Percentiles rank a stretch among this genome's conserved stretches.
Conservation (phyloP, 2,113 vertebrate species). For the Grammomys surdaster region DNA sequence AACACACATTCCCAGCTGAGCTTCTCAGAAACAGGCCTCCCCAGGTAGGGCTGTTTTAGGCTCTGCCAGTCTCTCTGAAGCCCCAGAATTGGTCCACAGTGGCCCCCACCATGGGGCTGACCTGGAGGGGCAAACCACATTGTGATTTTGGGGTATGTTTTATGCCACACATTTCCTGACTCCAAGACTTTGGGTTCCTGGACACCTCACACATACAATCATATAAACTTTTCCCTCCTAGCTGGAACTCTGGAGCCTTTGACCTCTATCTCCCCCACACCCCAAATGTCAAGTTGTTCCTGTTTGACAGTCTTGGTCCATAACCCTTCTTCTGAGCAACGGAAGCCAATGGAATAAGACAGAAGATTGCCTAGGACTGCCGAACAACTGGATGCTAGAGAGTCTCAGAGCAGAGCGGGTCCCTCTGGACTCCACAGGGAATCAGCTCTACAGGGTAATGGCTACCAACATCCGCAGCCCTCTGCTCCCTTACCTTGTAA, state of each 20-base stretch:
- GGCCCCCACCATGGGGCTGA: background rate
- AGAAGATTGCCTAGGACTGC: background rate
- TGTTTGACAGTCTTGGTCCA: background rate
- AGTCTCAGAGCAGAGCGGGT: background rate
- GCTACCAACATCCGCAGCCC: fast-evolving
- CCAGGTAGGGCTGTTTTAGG: background rate
- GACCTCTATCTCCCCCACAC: background rate
- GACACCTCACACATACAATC: background rate
- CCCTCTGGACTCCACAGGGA: fast-evolving
- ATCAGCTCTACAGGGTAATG: background rate
- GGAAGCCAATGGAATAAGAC: background rate
- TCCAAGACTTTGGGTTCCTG: background rate
- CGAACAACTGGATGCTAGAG: too few relatives aligned
- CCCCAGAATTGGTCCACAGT: background rate
- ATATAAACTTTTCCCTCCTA: background rate
- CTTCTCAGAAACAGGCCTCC: background rate
- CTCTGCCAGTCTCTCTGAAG: background rate
- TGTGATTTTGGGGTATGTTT: background rate
- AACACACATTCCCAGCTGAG: background rate
- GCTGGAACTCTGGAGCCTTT: background rate
- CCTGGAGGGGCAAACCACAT: background rate
- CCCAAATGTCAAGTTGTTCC: background rate
- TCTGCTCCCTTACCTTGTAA: background rate
- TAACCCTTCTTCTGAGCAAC: background rate
- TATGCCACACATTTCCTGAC: background rate